Base-by-base conservation (phyloP, 2,113 vertebrate genomes). In the Donacobius atricapilla region DNA sequence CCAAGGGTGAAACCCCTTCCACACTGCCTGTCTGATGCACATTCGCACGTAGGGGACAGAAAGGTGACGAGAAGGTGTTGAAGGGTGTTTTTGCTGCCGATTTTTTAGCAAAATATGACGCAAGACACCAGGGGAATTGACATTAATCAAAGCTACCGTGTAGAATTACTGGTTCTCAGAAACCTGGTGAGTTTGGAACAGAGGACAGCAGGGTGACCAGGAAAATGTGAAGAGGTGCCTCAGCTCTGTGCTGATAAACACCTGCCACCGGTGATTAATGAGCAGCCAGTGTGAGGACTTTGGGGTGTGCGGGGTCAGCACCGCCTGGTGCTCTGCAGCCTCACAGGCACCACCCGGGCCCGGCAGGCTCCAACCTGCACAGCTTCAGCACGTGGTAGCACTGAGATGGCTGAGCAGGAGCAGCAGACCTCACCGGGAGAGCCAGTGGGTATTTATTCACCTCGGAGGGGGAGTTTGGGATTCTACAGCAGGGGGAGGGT, bases 341-440 rank as follows among this genome's bases (percentile, higher is more conserved):
- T 65, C 54, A 21, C 31, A 3, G 2, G 31, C 27, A 31, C 66
- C 48, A 1, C 24, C 33, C 24, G 1, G 14, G 1, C 47, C 15
- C 28, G 45, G 24, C 0, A 39, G 47, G 64, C 64, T 89, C 70
- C 83, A 44, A 2, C 16, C 25, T 4, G 9, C 50, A 15, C 25
- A 3, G 2, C 45, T 58, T n/a, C n/a, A 45, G 31, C n/a, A 11
- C 13, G 53, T 14, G 25, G 1, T 2, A 30, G 53, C 53, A 24
- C 21, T 9, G 24, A 5, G 1, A 30, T 0, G 10, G 63, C 37
- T 42, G 2, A 23, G 10, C 2, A 24, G 2, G 15, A 47, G n/a
- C 30, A 53, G n/a, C 12, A 53, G 5, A 7, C 4, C 76, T 48
- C 2, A 1, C 31, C 54, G 39, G 48, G 6, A 51, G 7, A 79